Percentiles rank a stretch among this genome's conserved stretches.
These are phyloP conservation scores for Campylomormyrus numenius DNA, from an alignment of 2,113 vertebrate species.

Conservation along the genomic window DNA sequence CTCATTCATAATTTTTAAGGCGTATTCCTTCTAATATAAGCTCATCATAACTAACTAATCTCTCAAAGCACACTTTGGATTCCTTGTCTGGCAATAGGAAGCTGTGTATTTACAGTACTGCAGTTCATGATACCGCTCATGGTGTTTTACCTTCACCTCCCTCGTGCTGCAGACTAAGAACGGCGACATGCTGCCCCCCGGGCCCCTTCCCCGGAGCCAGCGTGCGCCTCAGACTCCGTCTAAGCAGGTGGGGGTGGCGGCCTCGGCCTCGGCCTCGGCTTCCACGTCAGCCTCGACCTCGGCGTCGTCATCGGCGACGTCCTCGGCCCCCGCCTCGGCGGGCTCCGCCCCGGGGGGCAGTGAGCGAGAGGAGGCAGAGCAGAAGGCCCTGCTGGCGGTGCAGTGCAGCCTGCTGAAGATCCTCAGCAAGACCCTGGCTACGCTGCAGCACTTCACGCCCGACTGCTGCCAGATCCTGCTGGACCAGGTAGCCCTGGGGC, in stretches of 20 bases:
- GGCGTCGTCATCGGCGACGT: not conserved
- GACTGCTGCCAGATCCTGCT: slow-evolving; percentile 95
- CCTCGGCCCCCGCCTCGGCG: slow-evolving; percentile 1
- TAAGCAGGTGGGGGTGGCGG: slow-evolving; percentile 47
- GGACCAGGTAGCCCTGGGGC: slow-evolving; percentile 69
- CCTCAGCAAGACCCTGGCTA: slow-evolving; percentile 87
- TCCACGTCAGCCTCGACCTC: not conserved
- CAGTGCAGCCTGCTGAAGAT: slow-evolving; percentile 95
- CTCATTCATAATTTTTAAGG: not conserved
- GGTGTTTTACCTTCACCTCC: not conserved
- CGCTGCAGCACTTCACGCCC: slow-evolving; percentile 88
- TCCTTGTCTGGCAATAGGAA: not conserved
- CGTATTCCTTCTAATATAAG: not conserved
- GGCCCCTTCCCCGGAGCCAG: slow-evolving; percentile 64
- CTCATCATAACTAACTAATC: not conserved
- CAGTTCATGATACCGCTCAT: not conserved
- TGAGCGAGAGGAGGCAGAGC: slow-evolving; percentile 76
- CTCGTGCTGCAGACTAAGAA: slow-evolving; percentile 72
- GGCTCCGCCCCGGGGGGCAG: slow-evolving; percentile 39
- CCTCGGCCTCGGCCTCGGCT: not conserved
- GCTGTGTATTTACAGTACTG: not conserved
- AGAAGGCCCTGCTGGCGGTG: slow-evolving; percentile 75
- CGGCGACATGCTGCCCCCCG: slow-evolving; percentile 70
- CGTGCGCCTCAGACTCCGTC: slow-evolving; percentile 57
- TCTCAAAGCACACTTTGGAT: not conserved